phyloP scores from a whole-genome alignment of 1,140 invertebrate species.

The Acyrthosiphon pisum region DNA sequence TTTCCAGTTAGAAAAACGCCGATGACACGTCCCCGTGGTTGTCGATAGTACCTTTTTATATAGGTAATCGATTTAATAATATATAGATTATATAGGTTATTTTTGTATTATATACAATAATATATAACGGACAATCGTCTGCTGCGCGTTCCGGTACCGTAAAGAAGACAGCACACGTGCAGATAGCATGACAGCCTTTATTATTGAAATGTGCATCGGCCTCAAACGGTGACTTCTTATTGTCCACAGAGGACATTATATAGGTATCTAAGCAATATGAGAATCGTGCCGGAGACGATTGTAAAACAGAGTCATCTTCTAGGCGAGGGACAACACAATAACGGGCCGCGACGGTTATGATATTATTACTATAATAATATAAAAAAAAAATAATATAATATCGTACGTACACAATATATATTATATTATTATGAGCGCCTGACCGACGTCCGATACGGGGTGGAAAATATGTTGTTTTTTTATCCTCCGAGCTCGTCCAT shows the following conservation, averaged over 20 bases:
- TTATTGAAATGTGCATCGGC: not conserved
- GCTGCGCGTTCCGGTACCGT: not conserved
- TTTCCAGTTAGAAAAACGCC: not conserved
- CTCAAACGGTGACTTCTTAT: not conserved
- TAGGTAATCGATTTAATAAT: not conserved
- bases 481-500: not conserved
- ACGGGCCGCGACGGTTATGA: not conserved
- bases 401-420: not conserved
- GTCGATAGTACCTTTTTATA: not conserved
- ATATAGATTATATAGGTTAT: not conserved
- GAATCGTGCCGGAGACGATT: not conserved
- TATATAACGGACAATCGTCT: not conserved
- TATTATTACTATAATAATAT: not conserved
- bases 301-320: not conserved
- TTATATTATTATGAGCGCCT: too few relatives aligned
- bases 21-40: too few relatives aligned
- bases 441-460: not conserved
- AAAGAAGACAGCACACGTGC: not conserved
- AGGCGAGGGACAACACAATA: not conserved
- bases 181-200: not conserved
- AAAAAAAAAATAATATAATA: not conserved
- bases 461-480: not conserved
- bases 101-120: not conserved
- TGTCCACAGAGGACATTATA: not conserved
- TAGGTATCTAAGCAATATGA: not conserved